phyloP scores from a whole-genome alignment of 2,113 vertebrate species.

The Salvator merianae region DNA sequence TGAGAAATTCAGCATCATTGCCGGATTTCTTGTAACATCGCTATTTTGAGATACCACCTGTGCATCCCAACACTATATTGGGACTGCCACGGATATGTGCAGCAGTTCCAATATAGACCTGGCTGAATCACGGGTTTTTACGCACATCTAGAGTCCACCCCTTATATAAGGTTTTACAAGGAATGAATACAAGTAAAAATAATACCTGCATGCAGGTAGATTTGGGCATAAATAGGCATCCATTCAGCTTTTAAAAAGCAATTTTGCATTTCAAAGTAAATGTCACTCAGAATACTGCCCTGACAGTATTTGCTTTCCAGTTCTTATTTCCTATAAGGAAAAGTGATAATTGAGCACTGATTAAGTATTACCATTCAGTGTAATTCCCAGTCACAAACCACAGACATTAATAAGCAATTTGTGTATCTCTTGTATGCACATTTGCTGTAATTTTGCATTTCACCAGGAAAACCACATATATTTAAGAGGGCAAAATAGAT shows the following conservation, averaged over 20 bases:
- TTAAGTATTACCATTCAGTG: not conserved
- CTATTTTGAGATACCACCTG: too few relatives aligned
- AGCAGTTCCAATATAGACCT: not conserved
- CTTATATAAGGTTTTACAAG: too few relatives aligned
- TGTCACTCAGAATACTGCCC: not conserved
- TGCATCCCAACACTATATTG: too few relatives aligned
- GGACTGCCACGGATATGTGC: too few relatives aligned
- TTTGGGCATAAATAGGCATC: too few relatives aligned
- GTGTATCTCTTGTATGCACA: not conserved
- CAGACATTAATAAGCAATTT: not conserved
- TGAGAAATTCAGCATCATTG: too few relatives aligned
- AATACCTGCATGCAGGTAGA: not conserved
- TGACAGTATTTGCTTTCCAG: not conserved
- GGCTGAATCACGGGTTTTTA: not conserved
- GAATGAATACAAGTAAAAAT: not conserved
- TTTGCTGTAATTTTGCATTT: slow-evolving; percentile 9
- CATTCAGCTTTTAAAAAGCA: not conserved
- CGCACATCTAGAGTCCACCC: too few relatives aligned
- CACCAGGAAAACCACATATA: not conserved
- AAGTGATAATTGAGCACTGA: slow-evolving; percentile 3
- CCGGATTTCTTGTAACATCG: too few relatives aligned
- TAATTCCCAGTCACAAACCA: not conserved
- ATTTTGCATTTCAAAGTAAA: not conserved
- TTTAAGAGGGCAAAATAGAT: not conserved
- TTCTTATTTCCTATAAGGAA: slow-evolving; percentile 8